Base-by-base conservation (phyloP, 2,888 invertebrate species). In the Tetheella fluctuosa region DNA sequence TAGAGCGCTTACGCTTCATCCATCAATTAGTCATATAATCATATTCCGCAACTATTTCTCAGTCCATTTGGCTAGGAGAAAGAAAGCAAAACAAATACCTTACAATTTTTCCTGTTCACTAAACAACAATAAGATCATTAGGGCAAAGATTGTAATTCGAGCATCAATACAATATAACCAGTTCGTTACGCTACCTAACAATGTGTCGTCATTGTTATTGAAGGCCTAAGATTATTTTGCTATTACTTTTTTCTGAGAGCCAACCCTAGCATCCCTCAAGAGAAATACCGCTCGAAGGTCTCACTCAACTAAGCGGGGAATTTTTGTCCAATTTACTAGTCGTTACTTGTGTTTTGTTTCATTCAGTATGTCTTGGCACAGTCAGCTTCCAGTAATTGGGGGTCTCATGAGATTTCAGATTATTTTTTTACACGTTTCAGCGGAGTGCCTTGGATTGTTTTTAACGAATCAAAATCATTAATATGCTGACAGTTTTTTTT, bases 201-300 rank as follows among this genome's bases (percentile, higher is more conserved):
- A 65, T 74, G 57, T 76, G 68, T 74, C 70, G 60, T 64, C 48
- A 39, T 57, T 67, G 62, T 70, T 74, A 69, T 71, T 64, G 64
- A 61, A 64, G 70, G 59, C 58, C 64, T 62, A 60, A 67, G 70
- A 76, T 70, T 72, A 74, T 74, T 74, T 74, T 61, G 64, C 70
- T 70, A 67, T 73, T 71, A 74, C 68, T 57, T 69, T 74, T 73
- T 54, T 75, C 67, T 67, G 58, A 59, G 57, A 63, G 61, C 61
- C 60, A 70, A 62, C 64, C 59, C 59, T 25, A 54, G 30, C 28
- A 54, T 28, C 30, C 54, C 54, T 54, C 63, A 59, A 65, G 65
- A 66, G 64, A 64, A 65, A 64, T 68, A 63, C 37, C 42, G 53
- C 54, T 64, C 25, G 58, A 67, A 71, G 61, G 57, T 67, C 48